Conservation (phyloP, 2,113 vertebrate genomes). For the Phaethon lepturus region DNA sequence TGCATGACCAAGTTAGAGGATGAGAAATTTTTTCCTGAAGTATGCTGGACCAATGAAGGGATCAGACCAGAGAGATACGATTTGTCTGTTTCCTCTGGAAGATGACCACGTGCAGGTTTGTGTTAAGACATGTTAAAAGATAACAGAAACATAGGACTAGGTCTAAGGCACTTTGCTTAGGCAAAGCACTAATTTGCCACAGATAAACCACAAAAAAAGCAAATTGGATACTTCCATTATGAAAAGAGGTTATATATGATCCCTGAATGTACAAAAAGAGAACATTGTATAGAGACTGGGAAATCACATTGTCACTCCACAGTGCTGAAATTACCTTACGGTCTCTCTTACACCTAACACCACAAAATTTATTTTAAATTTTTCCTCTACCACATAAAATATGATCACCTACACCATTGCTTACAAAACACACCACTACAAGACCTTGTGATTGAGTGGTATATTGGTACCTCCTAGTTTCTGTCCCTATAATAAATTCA, state of each 20-base stretch:
- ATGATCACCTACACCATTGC: accelerated
- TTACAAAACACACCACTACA: neutral
- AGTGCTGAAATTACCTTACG: neutral
- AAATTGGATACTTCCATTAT: neutral
- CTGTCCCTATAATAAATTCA: neutral
- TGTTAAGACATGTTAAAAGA: neutral
- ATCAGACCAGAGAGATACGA: neutral
- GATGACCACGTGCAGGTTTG: neutral
- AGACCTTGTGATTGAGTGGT: neutral
- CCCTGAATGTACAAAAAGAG: neutral
- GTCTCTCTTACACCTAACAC: neutral
- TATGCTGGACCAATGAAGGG: neutral
- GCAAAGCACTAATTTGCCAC: neutral
- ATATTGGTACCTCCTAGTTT: neutral
- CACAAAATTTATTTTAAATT: neutral
- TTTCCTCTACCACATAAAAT: neutral
- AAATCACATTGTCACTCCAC: neutral
- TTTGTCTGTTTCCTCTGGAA: neutral
- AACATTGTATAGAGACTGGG: neutral
- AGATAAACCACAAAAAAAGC: neutral
- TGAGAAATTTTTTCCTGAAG: neutral
- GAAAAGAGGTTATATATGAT: neutral
- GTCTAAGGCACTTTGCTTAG: neutral
- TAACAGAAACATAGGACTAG: neutral
- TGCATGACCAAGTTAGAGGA: accelerated